Conservation (phyloP, 2,797 vertebrate species). For the Myotis myotis region DNA sequence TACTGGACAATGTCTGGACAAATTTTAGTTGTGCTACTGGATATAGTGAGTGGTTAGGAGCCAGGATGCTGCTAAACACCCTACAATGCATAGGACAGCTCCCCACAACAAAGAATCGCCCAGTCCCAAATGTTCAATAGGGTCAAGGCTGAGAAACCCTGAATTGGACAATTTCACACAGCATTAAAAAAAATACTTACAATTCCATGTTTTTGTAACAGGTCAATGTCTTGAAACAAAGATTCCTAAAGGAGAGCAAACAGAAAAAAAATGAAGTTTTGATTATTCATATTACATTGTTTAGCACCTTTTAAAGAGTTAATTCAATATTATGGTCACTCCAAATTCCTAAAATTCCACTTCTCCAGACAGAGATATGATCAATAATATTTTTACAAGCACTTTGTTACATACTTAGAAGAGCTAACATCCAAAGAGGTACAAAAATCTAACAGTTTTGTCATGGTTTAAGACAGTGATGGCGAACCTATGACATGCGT, state of each 20-base stretch:
- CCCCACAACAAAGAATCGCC: not conserved
- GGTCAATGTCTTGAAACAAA: conserved; percentile 98
- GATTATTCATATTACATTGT: conserved; percentile 45
- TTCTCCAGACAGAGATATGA: conserved; percentile 46
- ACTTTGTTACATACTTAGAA: conserved; percentile 5
- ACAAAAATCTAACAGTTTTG: not conserved
- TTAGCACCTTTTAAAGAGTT: conserved; percentile 28
- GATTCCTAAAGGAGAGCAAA: conserved; percentile 88
- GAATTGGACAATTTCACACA: conserved; percentile 21
- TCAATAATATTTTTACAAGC: conserved; percentile 53
- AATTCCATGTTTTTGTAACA: conserved; percentile 97
- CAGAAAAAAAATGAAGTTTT: conserved; percentile 10
- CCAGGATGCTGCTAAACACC: not conserved
- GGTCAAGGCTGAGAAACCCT: not conserved
- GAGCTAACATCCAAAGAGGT: not conserved
- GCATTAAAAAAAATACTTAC: conserved; percentile 87
- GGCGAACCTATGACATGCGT: too few species aligned
- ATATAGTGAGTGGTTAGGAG: not conserved
- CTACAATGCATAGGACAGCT: not conserved
- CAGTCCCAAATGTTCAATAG: not conserved
- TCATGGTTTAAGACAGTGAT: not conserved
- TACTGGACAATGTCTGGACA: not conserved
- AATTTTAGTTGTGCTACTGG: not conserved
- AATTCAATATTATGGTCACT: conserved; percentile 7
- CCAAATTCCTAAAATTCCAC: conserved; percentile 55